phyloP scores from a whole-genome alignment of 2,888 invertebrate genomes.

The Pollenia labialis region DNA sequence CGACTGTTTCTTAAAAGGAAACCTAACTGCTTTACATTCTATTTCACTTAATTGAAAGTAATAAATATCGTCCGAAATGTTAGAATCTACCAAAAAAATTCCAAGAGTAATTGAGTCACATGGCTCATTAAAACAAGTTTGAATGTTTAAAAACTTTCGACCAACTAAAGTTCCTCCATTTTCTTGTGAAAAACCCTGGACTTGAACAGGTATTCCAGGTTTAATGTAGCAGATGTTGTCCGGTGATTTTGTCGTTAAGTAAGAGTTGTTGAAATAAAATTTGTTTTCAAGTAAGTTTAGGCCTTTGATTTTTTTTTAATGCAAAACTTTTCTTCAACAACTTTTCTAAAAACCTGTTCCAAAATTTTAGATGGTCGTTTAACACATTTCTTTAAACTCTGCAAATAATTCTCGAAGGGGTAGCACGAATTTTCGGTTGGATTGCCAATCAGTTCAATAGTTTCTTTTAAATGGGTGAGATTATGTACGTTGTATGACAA shows the following conservation, averaged over 20 bases:
- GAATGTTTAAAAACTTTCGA: constrained; percentile 42
- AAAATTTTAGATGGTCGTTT: constrained; percentile 31
- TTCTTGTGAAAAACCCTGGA: constrained; percentile 43
- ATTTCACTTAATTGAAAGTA: constrained; percentile 48
- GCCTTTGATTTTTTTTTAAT: constrained; percentile 32
- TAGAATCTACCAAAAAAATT: constrained; percentile 23
- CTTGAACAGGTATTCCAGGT: constrained; percentile 41
- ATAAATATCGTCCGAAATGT: constrained; percentile 40
- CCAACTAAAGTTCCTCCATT: constrained; percentile 37
- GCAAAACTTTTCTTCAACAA: constrained; percentile 45
- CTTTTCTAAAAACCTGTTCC: constrained; percentile 49
- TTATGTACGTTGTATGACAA: constrained; percentile 28
- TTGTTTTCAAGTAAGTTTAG: constrained; percentile 14
- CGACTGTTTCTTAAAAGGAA: constrained; percentile 38
- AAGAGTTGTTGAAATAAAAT: constrained; percentile 27
- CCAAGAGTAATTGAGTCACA: constrained; percentile 33
- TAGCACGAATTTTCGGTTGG: constrained; percentile 28
- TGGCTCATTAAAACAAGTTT: constrained; percentile 45
- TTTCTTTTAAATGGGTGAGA: constrained; percentile 16
- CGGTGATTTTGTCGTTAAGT: constrained; percentile 28
- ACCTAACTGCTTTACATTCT: constrained; percentile 50
- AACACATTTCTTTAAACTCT: constrained; percentile 34
- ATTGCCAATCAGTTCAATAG: constrained; percentile 13
- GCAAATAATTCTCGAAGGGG: constrained; percentile 42
- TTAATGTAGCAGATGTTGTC: constrained; percentile 48